A percentile compares a stretch with the other conserved stretches of the same genome.
Conservation (phyloP, 2,113 vertebrate species). For the Phalacrocorax carbo region DNA sequence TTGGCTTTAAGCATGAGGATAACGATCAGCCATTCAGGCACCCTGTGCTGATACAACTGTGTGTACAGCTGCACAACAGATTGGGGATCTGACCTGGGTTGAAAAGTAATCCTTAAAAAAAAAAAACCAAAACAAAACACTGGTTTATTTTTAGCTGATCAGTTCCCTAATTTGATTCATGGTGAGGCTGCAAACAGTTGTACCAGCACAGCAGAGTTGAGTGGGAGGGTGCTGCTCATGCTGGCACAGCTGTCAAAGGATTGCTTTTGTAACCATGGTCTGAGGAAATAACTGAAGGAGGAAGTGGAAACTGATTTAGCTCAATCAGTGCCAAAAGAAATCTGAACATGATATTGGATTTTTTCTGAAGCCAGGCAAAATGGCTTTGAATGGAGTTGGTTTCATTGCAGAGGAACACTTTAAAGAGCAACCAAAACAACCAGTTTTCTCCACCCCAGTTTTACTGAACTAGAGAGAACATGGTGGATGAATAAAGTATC, state of each 20-base stretch:
- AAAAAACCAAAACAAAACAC: not conserved
- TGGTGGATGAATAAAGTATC: not conserved
- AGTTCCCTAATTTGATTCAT: not conserved
- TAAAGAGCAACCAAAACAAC: not conserved
- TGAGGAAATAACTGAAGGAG: conserved; percentile 9
- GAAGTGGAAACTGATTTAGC: not conserved
- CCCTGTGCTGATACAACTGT: conserved; percentile 52
- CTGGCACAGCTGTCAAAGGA: not conserved
- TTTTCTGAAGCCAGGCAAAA: not conserved
- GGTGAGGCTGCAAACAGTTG: not conserved
- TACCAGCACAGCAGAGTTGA: not conserved
- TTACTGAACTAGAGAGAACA: not conserved
- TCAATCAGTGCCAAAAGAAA: not conserved
- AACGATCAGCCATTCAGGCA: conserved; percentile 45
- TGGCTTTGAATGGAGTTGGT: not conserved
- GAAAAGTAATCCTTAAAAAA: conserved; percentile 51
- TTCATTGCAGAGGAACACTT: not conserved
- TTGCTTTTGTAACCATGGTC: not conserved
- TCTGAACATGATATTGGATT: not conserved
- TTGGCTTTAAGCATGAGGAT: not conserved
- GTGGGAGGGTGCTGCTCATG: not conserved
- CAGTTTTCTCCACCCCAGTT: not conserved
- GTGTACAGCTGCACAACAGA: conserved; percentile 57
- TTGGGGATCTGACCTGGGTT: conserved; percentile 12
- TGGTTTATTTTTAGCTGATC: conserved; percentile 52